A percentile compares a stretch with the other conserved stretches of the same genome.
phyloP scores from a whole-genome alignment of 2,888 invertebrate species.

The Nomada fucata region DNA sequence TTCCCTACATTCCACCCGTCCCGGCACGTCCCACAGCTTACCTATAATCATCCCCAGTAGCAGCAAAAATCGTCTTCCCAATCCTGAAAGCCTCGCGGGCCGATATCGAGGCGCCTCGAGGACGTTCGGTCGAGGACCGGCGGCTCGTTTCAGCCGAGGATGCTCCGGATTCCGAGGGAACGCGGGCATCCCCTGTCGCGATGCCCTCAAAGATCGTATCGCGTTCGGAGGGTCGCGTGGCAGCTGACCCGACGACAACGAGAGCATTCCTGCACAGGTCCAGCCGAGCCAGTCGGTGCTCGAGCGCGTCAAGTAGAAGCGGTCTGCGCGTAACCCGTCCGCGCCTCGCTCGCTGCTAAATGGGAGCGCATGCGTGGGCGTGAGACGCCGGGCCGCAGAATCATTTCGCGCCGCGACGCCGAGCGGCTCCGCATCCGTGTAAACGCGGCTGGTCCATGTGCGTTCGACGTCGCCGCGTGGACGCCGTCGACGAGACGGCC shows the following conservation, averaged over 20 bases:
- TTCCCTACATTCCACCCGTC: no score
- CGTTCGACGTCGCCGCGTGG: constrained; percentile 69
- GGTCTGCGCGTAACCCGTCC: constrained; percentile 70
- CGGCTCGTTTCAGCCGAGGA: constrained; percentile 18
- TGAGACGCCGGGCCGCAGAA: constrained; percentile 70
- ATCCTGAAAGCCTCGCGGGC: neutral
- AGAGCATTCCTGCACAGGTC: constrained; percentile 49
- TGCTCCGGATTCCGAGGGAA: constrained; percentile 31
- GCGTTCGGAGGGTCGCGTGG: constrained; percentile 23
- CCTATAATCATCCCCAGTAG: neutral
- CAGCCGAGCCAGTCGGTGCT: constrained; percentile 54
- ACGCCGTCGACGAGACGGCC: constrained; percentile 54
- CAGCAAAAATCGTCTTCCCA: neutral
- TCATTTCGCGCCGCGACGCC: constrained; percentile 80
- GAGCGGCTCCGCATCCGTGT: constrained; percentile 66
- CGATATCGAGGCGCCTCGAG: no score
- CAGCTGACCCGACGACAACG: constrained; percentile 54
- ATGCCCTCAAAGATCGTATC: constrained; percentile 49
- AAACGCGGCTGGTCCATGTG: constrained; percentile 70
- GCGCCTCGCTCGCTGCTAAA: constrained; percentile 54
- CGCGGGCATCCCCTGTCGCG: constrained; percentile 8
- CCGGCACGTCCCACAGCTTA: no score
- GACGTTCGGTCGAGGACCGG: constrained; percentile 15
- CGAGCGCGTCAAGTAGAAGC: constrained; percentile 56
- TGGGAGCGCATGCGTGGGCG: constrained; percentile 67